phyloP scores from a whole-genome alignment of 2,888 invertebrate species.

The Drosophila anomalata region DNA sequence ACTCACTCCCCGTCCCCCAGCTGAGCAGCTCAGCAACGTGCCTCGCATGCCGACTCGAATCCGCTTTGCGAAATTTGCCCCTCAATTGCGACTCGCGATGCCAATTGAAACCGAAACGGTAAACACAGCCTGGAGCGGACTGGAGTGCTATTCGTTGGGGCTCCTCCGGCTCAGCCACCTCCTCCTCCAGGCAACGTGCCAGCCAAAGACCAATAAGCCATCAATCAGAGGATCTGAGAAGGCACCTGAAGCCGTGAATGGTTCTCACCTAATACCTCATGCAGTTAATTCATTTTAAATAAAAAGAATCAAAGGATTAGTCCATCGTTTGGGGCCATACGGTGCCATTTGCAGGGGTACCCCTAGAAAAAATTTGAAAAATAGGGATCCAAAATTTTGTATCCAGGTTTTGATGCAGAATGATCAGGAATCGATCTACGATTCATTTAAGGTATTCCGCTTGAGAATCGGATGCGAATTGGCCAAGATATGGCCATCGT shows the following conservation, averaged over 20 bases:
- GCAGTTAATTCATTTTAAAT: not conserved
- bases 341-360: too few species aligned
- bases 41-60: conserved; percentile 44
- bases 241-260: not conserved
- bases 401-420: too few species aligned
- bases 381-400: too few species aligned
- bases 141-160: conserved; percentile 9
- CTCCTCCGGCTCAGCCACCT: conserved; percentile 8
- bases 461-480: too few species aligned
- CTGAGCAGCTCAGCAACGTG: conserved; percentile 42
- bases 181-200: not conserved
- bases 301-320: too few species aligned
- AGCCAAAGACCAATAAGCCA: not conserved
- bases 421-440: too few species aligned
- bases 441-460: too few species aligned
- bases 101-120: conserved; percentile 61
- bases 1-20: not conserved
- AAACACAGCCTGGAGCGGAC: conserved; percentile 49
- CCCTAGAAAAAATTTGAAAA: too few species aligned
- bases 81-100: conserved; percentile 26
- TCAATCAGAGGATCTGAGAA: not conserved
- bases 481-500: too few species aligned
- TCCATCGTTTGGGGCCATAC: too few species aligned
- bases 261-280: not conserved
- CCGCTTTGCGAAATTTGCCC: conserved; percentile 23